Conservation (phyloP, 1,140 invertebrate genomes). For the Heliothis virescens region DNA sequence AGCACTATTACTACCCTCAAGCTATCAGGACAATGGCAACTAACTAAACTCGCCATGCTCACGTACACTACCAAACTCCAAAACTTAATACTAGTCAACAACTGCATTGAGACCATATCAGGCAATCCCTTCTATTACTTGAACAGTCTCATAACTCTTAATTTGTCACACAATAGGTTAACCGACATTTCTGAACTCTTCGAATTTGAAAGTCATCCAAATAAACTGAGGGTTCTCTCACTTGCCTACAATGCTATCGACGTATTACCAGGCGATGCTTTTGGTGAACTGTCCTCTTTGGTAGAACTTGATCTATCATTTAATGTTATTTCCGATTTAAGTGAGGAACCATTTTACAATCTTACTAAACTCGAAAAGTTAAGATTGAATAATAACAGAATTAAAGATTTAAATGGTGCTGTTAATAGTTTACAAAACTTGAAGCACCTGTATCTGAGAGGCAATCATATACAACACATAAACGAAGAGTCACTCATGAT, state of each 20-base stretch:
- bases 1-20: slow-evolving; percentile 64
- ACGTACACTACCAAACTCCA: slow-evolving; percentile 66
- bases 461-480: slow-evolving; percentile 72
- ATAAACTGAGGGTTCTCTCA: slow-evolving; percentile 64
- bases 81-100: slow-evolving; percentile 59
- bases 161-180: slow-evolving; percentile 71
- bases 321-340: slow-evolving; percentile 70
- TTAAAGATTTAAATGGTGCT: slow-evolving; percentile 75
- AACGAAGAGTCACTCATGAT: slow-evolving; percentile 71
- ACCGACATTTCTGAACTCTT: slow-evolving; percentile 69
- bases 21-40: slow-evolving; percentile 63
- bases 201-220: slow-evolving; percentile 64
- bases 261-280: slow-evolving; percentile 65
- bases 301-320: slow-evolving; percentile 74
- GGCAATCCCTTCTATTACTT: slow-evolving; percentile 66
- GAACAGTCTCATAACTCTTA: slow-evolving; percentile 60
- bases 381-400: slow-evolving; percentile 72
- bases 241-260: slow-evolving; percentile 69
- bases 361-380: slow-evolving; percentile 69
- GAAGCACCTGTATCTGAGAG: slow-evolving; percentile 70
- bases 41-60: slow-evolving; percentile 66
- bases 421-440: slow-evolving; percentile 71
- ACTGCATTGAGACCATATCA: slow-evolving; percentile 63
- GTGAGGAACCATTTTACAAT: slow-evolving; percentile 72
- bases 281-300: slow-evolving; percentile 67